Evolutionary conservation across 2,113 vertebrate species (phyloP), one percentile per base, ranked within the genome.

Genomic region (Alethe diademata): DNA sequence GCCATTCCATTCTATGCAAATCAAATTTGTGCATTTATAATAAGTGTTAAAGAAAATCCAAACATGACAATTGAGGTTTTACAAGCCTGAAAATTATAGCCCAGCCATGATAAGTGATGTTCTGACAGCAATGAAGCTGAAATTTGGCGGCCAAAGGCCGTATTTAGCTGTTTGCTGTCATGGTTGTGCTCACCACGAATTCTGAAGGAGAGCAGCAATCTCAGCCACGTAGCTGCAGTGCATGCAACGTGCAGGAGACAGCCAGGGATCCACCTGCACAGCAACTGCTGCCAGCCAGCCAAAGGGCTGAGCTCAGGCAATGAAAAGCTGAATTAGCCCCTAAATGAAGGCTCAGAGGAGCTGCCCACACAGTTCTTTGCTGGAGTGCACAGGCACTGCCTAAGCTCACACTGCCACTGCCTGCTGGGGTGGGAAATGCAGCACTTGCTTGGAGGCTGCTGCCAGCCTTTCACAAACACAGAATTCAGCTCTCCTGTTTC

Each of bases 1-100:
- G 91, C 90, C 88, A 78, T 93, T 96, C 73, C 81, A 67, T 92
- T 80, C 90, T 72, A 60, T n/a, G 28, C 90, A 95, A 96, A 96
- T 94, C 90, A 95, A 96, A 94, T 64, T n/a, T 2, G 0, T 73
- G 83, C 91, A 90, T 95, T 95, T 91, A 95, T 60, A 92, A 69
- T 82, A 96, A 94, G 88, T 7, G 12, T 61, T 75, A 80, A 98
- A 95, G 86, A 92, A 94, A 92, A 60, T 66, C 74, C 64, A 86
- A 73, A 90, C 82, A 51, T 80, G 78, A 94, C 90, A 96, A 83
- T 14, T 92, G 90, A 92, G 79, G 71, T 93, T 94, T 96, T 93
- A 95, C 72, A 71, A 93, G 85, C 87, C 81, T 85, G 62, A 66
- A 93, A 95, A 94, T 96, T 90, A 95, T 40, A 96, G 78, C 72